Conservation (phyloP, 2,888 invertebrate genomes). For the Lepidochitona cinerea region DNA sequence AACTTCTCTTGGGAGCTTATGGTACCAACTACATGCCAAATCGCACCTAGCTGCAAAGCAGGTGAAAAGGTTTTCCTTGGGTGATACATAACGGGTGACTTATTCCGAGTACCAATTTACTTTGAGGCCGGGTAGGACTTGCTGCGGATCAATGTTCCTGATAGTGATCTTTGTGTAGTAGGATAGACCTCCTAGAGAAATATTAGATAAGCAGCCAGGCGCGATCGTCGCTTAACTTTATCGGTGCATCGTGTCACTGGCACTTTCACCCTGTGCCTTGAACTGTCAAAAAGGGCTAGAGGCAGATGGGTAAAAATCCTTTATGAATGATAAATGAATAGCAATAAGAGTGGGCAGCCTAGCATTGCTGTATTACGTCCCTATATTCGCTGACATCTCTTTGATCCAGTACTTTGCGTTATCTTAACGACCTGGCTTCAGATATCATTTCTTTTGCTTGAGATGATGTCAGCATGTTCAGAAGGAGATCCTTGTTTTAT, state of each 20-base stretch:
- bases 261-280: neutral
- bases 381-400: neutral
- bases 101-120: too few relatives aligned
- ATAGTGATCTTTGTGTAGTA: too few relatives aligned
- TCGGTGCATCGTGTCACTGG: neutral
- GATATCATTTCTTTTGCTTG: too few relatives aligned
- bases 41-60: too few relatives aligned
- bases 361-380: neutral
- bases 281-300: conserved; percentile 6
- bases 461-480: too few relatives aligned
- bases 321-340: conserved; percentile 1
- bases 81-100: too few relatives aligned
- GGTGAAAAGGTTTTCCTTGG: too few relatives aligned
- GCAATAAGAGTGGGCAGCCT: neutral
- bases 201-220: conserved; percentile 3
- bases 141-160: neutral
- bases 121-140: too few relatives aligned
- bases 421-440: neutral
- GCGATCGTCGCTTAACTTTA: conserved; percentile 2
- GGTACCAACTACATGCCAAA: too few relatives aligned
- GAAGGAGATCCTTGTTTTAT: too few relatives aligned
- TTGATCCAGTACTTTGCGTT: neutral
- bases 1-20: too few relatives aligned
- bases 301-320: neutral
- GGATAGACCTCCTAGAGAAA: neutral